Percentiles rank a stretch among this genome's conserved stretches.
phyloP scores from a whole-genome alignment of 30 jellyfish, hydroid and myxozoan genomes.

The Pelagia noctiluca region DNA sequence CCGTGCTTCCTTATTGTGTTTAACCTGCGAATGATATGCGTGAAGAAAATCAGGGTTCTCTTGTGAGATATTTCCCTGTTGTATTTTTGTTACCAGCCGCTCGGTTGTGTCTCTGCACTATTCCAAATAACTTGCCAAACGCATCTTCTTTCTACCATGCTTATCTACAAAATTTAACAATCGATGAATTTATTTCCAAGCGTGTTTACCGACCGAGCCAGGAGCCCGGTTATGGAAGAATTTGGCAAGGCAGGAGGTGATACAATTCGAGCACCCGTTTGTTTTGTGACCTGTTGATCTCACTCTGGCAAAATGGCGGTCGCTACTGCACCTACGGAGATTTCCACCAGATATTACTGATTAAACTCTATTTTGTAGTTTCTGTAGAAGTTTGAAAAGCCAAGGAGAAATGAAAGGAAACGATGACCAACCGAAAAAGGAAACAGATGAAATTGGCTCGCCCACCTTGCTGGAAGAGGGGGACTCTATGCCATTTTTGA shows the following conservation, averaged over 20 bases:
- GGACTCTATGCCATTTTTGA: slow-evolving; percentile 70
- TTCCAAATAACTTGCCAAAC: too few species aligned
- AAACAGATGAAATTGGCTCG: not conserved
- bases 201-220: not conserved
- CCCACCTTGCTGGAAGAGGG: slow-evolving; percentile 44
- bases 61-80: too few species aligned
- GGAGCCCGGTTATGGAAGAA: too few species aligned
- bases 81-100: too few species aligned
- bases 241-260: not conserved
- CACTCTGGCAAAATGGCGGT: slow-evolving; percentile 59
- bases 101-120: too few species aligned
- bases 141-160: too few species aligned
- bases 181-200: not conserved
- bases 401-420: not conserved
- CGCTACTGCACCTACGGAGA: not conserved
- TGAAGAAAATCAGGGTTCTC: too few species aligned
- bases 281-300: slow-evolving; percentile 60
- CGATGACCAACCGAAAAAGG: slow-evolving; percentile 12
- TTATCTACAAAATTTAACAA: too few species aligned
- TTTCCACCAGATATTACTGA: not conserved
- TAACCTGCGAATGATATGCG: too few species aligned
- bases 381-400: not conserved
- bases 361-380: not conserved
- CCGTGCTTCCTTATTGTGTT: too few species aligned
- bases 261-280: slow-evolving; percentile 54